Evolutionary conservation across 1,140 invertebrate species (phyloP).

Genomic region (Delia radicum): DNA sequence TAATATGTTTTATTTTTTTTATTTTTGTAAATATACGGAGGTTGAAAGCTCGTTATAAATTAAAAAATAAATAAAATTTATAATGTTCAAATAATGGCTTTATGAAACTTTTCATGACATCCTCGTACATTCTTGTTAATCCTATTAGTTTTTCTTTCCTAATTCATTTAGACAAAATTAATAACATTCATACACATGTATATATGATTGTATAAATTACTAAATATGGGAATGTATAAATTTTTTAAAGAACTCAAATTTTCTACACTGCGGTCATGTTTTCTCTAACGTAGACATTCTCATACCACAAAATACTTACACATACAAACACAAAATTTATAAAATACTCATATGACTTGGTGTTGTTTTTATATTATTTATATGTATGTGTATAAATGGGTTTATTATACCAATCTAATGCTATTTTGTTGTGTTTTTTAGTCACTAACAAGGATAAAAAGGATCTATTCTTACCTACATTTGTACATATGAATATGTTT

Average conservation of each 20-base stretch:
- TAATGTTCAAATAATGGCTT: too few species aligned
- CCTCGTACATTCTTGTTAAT: neutral
- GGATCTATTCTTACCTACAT: neutral
- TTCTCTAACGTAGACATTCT: neutral
- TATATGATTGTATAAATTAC: neutral
- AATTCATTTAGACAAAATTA: conserved; percentile 2
- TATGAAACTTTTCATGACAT: too few species aligned
- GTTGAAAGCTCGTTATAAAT: too few species aligned
- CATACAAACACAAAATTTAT: neutral
- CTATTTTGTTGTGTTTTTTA: conserved; percentile 5
- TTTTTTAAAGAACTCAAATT: neutral
- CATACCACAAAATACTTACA: neutral
- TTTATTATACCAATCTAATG: conserved; percentile 6
- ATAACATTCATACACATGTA: neutral
- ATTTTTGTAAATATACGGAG: too few species aligned
- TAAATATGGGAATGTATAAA: neutral
- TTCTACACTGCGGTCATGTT: conserved; percentile 3
- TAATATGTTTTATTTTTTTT: too few species aligned
- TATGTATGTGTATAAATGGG: neutral
- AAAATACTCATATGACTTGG: neutral
- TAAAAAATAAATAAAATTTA: too few species aligned
- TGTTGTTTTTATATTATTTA: neutral
- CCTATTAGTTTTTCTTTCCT: too few species aligned
- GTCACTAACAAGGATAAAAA: neutral
- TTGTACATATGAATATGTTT: neutral